Evolutionary conservation across 2,888 invertebrate genomes (phyloP).

Genomic region (Xestia c-nigrum): DNA sequence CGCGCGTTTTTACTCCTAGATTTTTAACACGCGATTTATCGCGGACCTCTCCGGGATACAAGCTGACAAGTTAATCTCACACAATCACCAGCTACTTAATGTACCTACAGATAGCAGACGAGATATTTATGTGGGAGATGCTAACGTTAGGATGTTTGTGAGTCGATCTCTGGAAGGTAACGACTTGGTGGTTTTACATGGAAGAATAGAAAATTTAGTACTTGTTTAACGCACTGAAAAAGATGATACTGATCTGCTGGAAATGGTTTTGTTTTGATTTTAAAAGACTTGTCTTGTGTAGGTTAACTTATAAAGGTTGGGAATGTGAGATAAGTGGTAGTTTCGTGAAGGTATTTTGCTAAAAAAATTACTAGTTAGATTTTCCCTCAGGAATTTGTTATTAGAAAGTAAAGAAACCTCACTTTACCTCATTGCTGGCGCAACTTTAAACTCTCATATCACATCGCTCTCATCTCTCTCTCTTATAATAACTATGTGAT

Average conservation of each 20-base stretch:
- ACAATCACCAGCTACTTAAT: conserved; percentile 55
- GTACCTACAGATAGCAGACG: conserved; percentile 39
- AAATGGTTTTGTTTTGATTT: not conserved
- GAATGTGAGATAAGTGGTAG: no score
- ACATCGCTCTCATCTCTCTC: no score
- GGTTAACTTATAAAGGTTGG: no score
- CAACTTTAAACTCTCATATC: not conserved
- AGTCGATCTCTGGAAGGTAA: conserved; percentile 11
- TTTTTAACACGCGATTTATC: conserved; percentile 76
- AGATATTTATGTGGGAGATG: conserved; percentile 27
- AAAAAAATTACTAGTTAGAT: no score
- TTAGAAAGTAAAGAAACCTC: not conserved
- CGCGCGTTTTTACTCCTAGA: conserved; percentile 73
- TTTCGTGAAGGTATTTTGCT: no score
- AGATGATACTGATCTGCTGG: not conserved
- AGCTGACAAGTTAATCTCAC: conserved; percentile 65
- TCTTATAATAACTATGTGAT: no score
- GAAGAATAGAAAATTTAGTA: not conserved
- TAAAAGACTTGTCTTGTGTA: no score
- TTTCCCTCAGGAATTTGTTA: no score
- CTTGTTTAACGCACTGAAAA: not conserved
- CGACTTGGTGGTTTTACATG: conserved; percentile 29
- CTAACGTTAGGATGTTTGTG: conserved; percentile 31
- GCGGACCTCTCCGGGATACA: conserved; percentile 51
- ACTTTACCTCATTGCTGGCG: not conserved